Evolutionary conservation across 1,140 invertebrate genomes (phyloP).

Genomic region (Euura lappo): DNA sequence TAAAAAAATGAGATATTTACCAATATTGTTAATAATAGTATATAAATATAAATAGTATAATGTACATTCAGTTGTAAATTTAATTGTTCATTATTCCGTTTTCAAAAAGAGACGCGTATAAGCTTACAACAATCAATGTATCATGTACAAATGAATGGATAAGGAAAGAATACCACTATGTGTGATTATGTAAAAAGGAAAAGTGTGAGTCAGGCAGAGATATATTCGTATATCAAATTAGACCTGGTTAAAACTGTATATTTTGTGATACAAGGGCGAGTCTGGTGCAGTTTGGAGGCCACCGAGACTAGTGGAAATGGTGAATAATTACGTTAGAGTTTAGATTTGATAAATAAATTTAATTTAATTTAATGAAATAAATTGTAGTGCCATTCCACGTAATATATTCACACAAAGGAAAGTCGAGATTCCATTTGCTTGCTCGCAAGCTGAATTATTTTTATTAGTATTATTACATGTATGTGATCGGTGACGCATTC

Average conservation of each 20-base stretch:
- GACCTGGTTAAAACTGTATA: background rate
- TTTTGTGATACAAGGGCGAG: slow-evolving; percentile 1
- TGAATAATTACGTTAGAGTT: background rate
- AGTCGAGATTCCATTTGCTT: background rate
- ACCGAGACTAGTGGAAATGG: background rate
- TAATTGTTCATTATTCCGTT: background rate
- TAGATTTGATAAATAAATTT: background rate
- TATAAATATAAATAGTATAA: background rate
- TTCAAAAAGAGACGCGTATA: background rate
- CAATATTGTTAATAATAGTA: background rate
- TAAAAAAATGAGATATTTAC: background rate
- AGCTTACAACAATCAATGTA: background rate
- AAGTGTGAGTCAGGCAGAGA: background rate
- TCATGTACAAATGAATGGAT: background rate
- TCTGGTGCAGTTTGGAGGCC: background rate
- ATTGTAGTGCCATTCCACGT: background rate
- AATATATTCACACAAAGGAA: background rate
- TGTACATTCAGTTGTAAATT: background rate
- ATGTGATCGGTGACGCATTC: background rate
- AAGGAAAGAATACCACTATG: background rate
- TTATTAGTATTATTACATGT: background rate
- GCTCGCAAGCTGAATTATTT: background rate
- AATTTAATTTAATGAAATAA: background rate
- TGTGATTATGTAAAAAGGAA: background rate
- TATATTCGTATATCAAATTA: background rate